Conservation (phyloP, 2,888 invertebrate species). For the Carpatolechia fugitivella region DNA sequence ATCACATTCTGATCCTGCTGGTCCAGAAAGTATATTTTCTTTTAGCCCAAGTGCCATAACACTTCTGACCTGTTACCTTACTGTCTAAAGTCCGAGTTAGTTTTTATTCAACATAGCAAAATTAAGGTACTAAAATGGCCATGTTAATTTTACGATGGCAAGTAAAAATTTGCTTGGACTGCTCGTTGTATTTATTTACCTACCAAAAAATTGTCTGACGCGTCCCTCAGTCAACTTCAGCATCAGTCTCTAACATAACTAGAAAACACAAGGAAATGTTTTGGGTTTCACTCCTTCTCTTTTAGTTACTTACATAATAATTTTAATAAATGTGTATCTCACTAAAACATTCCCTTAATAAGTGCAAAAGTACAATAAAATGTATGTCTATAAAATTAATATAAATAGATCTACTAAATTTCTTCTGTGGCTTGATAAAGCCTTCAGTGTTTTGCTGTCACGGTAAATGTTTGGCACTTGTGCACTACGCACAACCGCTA, state of each 20-base stretch:
- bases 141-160: too few relatives aligned
- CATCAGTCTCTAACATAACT: not conserved
- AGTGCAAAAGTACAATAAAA: not conserved
- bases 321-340: not conserved
- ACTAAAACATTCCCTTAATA: not conserved
- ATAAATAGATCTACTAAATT: conserved; percentile 15
- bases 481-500: conserved; percentile 35
- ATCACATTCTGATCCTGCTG: too few relatives aligned
- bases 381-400: conserved; percentile 4
- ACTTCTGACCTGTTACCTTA: not conserved
- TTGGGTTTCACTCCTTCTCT: too few relatives aligned
- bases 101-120: not conserved
- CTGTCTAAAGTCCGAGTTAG: not conserved
- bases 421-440: conserved; percentile 41
- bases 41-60: not conserved
- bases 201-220: not conserved
- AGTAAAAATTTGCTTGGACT: too few relatives aligned
- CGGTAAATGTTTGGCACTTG: conserved; percentile 39
- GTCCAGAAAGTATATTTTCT: too few relatives aligned
- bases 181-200: too few relatives aligned
- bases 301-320: not conserved
- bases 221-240: not conserved
- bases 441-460: conserved; percentile 37
- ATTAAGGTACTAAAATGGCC: not conserved
- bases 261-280: not conserved